phyloP scores from a whole-genome alignment of 2,888 invertebrate genomes.

The Atethmia centrago region DNA sequence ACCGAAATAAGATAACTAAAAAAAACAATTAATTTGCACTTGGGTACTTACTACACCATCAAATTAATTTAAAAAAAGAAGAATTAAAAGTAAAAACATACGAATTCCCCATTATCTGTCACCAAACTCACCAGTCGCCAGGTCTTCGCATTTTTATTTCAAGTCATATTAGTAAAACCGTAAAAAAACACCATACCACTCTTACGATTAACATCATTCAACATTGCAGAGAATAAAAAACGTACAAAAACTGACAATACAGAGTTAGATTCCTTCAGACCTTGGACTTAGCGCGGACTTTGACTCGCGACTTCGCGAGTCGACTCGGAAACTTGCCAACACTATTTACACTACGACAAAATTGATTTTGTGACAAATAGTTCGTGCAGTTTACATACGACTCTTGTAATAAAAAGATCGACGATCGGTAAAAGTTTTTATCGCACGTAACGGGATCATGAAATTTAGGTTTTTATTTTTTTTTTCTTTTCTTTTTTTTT shows the following conservation, averaged over 20 bases:
- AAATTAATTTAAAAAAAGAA: background rate
- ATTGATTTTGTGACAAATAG: constrained; percentile 50
- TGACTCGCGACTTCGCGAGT: constrained; percentile 59
- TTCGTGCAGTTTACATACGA: constrained; percentile 23
- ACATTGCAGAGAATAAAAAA: constrained; percentile 11
- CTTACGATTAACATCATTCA: constrained; percentile 34
- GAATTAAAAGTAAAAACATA: background rate
- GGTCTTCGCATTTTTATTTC: background rate
- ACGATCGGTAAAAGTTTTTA: background rate
- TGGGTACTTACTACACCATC: background rate
- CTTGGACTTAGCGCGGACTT: constrained; percentile 72
- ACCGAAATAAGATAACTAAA: background rate
- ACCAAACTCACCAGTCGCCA: background rate
- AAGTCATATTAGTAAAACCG: background rate
- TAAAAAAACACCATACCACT: constrained; percentile 12
- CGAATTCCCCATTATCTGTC: background rate
- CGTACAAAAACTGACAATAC: constrained; percentile 54
- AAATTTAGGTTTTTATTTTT: background rate
- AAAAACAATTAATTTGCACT: background rate
- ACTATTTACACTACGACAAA: constrained; percentile 58
- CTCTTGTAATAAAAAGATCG: constrained; percentile 22
- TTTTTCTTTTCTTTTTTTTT: background rate
- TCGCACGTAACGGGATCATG: background rate
- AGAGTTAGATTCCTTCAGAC: constrained; percentile 54
- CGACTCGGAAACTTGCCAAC: constrained; percentile 70